Evolutionary conservation across 30 jellyfish, hydroid and myxozoan species (phyloP).

Genomic region (Cassiopea andromeda): DNA sequence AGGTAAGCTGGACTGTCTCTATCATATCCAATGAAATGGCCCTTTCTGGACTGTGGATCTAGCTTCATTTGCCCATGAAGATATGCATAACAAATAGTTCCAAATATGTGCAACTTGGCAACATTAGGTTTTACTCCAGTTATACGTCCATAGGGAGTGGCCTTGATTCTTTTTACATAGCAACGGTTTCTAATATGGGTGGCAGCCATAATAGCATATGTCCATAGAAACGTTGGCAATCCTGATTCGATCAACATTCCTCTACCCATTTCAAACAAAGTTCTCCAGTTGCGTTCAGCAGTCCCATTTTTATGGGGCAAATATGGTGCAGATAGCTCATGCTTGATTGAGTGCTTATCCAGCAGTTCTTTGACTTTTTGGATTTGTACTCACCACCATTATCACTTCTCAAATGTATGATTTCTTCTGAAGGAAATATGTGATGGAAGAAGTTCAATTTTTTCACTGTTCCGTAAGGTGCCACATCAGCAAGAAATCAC

Average conservation of each 20-base stretch:
- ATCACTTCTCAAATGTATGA: slow-evolving; percentile 50
- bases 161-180: slow-evolving; percentile 44
- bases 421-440: slow-evolving; percentile 52
- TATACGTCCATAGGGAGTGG: slow-evolving; percentile 60
- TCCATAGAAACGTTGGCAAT: slow-evolving; percentile 41
- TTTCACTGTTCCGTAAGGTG: slow-evolving; percentile 32
- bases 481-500: neutral
- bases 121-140: slow-evolving; percentile 70
- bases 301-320: slow-evolving; percentile 59
- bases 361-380: slow-evolving; percentile 29
- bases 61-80: slow-evolving; percentile 16
- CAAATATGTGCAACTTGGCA: slow-evolving; percentile 49
- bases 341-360: slow-evolving; percentile 28
- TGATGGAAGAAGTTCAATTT: slow-evolving; percentile 55
- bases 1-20: slow-evolving; percentile 69
- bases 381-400: slow-evolving; percentile 56
- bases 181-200: slow-evolving; percentile 12
- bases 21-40: slow-evolving; percentile 66
- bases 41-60: slow-evolving; percentile 47
- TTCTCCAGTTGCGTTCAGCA: slow-evolving; percentile 22
- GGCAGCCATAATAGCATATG: slow-evolving; percentile 32
- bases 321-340: slow-evolving; percentile 34
- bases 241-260: slow-evolving; percentile 13
- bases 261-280: neutral
- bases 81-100: slow-evolving; percentile 60